Percentiles rank a stretch among this genome's conserved stretches.
Conservation (phyloP, 2,797 vertebrate species). For the Propithecus perrieri region DNA sequence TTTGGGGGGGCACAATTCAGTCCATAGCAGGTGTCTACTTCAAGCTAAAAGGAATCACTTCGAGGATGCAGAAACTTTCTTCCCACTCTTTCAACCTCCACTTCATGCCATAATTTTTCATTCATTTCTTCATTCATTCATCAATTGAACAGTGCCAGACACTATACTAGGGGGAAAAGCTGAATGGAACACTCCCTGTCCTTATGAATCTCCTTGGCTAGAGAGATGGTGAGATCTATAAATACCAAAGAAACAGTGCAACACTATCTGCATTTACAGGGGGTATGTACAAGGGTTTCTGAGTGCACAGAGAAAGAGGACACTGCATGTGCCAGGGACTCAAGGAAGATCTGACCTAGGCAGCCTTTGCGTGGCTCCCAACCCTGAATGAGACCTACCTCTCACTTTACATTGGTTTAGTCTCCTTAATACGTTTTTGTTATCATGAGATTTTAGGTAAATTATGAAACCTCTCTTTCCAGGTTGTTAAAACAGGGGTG, state of each 20-base stretch:
- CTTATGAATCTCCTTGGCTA: background rate
- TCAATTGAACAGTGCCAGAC: background rate
- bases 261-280: background rate
- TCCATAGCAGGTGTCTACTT: background rate
- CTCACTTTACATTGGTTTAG: background rate
- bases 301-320: background rate
- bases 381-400: background rate
- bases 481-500: background rate
- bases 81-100: background rate
- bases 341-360: background rate
- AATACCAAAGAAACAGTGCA: background rate
- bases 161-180: background rate
- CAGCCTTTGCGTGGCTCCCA: no score
- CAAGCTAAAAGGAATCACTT: no score
- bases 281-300: background rate
- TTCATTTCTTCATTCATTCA: background rate
- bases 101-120: background rate
- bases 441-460: background rate
- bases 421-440: background rate
- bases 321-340: no score
- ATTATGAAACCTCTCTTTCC: background rate
- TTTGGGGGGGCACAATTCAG: background rate
- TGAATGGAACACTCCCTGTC: background rate
- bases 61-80: background rate
- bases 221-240: background rate